Evolutionary conservation across 2,113 vertebrate species (phyloP).

Genomic region (Thinocorus orbignyianus): DNA sequence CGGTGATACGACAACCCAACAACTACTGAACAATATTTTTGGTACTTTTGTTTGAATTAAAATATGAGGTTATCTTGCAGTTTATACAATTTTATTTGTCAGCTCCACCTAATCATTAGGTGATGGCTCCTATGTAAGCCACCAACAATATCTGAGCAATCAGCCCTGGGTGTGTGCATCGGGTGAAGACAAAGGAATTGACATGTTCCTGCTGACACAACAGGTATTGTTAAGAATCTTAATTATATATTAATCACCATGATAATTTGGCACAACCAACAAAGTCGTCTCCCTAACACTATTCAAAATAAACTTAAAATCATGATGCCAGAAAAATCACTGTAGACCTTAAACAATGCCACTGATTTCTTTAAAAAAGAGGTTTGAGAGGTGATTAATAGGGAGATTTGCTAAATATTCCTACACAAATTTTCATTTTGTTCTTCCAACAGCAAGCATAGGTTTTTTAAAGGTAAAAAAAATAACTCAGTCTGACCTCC

Average conservation of each 20-base stretch:
- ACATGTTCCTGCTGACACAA: neutral
- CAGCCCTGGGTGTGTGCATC: neutral
- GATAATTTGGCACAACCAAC: neutral
- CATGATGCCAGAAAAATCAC: neutral
- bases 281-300: neutral
- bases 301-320: slow-evolving; percentile 16
- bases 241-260: slow-evolving; percentile 15
- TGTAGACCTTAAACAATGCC: neutral
- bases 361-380: neutral
- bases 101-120: neutral
- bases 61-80: neutral
- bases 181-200: slow-evolving; percentile 15
- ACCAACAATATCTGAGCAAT: neutral
- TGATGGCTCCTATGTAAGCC: neutral
- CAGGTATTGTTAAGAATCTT: slow-evolving; percentile 28
- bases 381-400: neutral
- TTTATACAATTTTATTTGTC: neutral
- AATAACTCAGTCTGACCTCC: neutral
- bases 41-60: neutral
- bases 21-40: neutral
- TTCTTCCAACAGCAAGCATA: neutral
- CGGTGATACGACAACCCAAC: neutral
- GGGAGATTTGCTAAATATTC: neutral
- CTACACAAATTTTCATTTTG: neutral
- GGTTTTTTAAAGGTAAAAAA: neutral